These are phyloP conservation scores for Tyria jacobaeae DNA, from an alignment of 2,888 invertebrate genomes.

Conservation along the genomic window DNA sequence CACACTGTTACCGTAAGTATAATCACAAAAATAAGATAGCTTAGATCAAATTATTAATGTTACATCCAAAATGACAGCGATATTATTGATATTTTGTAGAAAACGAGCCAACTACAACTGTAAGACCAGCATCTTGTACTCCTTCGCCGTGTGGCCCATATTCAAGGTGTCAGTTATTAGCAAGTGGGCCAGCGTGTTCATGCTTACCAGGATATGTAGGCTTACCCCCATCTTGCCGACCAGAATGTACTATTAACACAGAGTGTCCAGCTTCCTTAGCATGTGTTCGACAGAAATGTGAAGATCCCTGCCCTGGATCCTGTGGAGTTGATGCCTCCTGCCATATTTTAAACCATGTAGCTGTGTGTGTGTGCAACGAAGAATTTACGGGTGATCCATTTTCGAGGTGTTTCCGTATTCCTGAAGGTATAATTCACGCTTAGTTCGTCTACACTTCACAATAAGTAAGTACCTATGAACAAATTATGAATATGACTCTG, in stretches of 20 bases:
- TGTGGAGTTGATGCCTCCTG: constrained; percentile 93
- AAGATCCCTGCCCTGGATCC: constrained; percentile 93
- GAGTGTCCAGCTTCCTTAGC: constrained; percentile 92
- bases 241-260: constrained; percentile 92
- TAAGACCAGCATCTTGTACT: constrained; percentile 90
- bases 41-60: not conserved
- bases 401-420: constrained; percentile 88
- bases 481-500: not conserved
- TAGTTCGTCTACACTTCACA: not conserved
- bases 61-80: not conserved
- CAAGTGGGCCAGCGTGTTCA: constrained; percentile 92
- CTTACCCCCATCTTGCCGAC: constrained; percentile 92
- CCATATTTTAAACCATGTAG: constrained; percentile 92
- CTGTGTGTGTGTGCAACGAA: constrained; percentile 92
- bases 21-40: too few relatives aligned
- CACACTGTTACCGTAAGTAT: constrained; percentile 91
- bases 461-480: not conserved
- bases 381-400: constrained; percentile 94
- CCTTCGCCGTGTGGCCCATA: constrained; percentile 95
- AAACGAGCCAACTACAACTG: constrained; percentile 82
- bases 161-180: constrained; percentile 91
- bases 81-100: constrained; percentile 55
- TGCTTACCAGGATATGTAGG: constrained; percentile 93
- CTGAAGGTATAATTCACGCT: constrained; percentile 66
- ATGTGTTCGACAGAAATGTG: constrained; percentile 92